Base-by-base conservation (phyloP, 2,113 vertebrate species). In the Amazona guildingii region DNA sequence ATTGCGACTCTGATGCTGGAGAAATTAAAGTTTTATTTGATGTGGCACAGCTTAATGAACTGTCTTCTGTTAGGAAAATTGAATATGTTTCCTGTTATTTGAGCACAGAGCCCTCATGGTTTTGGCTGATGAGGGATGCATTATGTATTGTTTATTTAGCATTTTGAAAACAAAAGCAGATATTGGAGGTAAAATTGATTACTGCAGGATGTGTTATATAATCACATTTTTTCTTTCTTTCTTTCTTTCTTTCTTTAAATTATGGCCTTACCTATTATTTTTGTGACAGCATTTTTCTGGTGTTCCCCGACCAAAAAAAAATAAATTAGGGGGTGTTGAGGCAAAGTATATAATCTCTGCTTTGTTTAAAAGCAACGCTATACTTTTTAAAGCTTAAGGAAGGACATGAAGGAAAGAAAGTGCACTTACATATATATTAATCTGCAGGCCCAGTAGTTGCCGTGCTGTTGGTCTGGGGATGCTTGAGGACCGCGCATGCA, bases 11-110 rank as follows among this genome's bases (percentile, higher is more conserved):
- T 98, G 98, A 98, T 98, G 98, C 98, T 97, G 98, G 98, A 98
- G 98, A 98, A 98, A 98, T 98, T 98, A 98, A 98, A 98, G 98
- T 98, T 98, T 98, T 98, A 98, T 98, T 98, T 98, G 98, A 98
- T 98, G 98, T 98, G 98, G 98, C 98, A 98, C 98, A 97, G 98
- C 98, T 98, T 98, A 98, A 98, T 98, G 98, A 98, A 98, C 98
- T 98, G 98, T 98, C 98, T 98, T 98, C 98, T 98, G 98, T 98
- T 98, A 98, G 98, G 98, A 98, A 98, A 98, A 98, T 98, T 98
- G 98, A 98, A 98, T 98, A 98, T 98, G 98, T 98, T 98, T 98
- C 98, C 98, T 98, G 98, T 98, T 98, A 98, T 98, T 98, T 98
- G 98, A 98, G 98, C 98, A 97, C 98, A 97, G 98, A 98, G 98